Conservation (phyloP, 1,140 invertebrate genomes). For the Drosophila lowei region DNA sequence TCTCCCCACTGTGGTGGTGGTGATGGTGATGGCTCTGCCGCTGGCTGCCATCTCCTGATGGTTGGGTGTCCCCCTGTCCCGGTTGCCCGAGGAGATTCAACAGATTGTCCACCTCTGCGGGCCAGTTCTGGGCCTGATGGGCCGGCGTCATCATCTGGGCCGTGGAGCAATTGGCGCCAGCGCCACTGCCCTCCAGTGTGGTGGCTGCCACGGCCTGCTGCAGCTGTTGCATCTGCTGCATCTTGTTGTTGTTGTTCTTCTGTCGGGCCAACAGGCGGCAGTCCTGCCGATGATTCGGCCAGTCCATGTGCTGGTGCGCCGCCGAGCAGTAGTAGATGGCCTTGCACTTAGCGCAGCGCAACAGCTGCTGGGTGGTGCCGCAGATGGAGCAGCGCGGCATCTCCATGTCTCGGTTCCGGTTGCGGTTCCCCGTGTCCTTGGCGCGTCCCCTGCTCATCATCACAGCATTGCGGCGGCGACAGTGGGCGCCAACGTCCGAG, state of each 20-base stretch:
- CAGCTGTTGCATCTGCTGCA: slow-evolving; percentile 18
- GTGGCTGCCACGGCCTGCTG: slow-evolving; percentile 71
- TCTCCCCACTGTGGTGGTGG: slow-evolving; percentile 56
- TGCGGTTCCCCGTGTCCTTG: slow-evolving; percentile 61
- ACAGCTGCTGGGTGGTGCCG: slow-evolving; percentile 86
- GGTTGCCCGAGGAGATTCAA: slow-evolving; percentile 57
- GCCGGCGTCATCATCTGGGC: slow-evolving; percentile 71
- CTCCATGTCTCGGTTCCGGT: slow-evolving; percentile 26
- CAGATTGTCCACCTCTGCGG: slow-evolving; percentile 57
- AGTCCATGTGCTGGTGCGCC: slow-evolving; percentile 90
- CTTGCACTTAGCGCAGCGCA: slow-evolving; percentile 89
- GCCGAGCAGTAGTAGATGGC: slow-evolving; percentile 90
- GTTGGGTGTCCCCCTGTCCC: not conserved
- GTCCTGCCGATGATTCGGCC: slow-evolving; percentile 88
- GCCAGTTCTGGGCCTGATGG: slow-evolving; percentile 66
- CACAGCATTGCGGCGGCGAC: slow-evolving; percentile 38
- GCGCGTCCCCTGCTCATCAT: slow-evolving; percentile 62
- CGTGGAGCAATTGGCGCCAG: slow-evolving; percentile 65
- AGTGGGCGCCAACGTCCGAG: slow-evolving; percentile 18
- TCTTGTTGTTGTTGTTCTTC: slow-evolving; percentile 51
- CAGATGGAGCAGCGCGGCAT: slow-evolving; percentile 86
- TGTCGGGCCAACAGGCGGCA: slow-evolving; percentile 80
- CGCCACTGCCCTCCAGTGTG: slow-evolving; percentile 51
- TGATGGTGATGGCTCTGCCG: slow-evolving; percentile 34
- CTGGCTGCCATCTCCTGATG: slow-evolving; percentile 1